Base-by-base conservation (phyloP, 2,888 invertebrate species). In the Scelioninae gen. 1 region DNA sequence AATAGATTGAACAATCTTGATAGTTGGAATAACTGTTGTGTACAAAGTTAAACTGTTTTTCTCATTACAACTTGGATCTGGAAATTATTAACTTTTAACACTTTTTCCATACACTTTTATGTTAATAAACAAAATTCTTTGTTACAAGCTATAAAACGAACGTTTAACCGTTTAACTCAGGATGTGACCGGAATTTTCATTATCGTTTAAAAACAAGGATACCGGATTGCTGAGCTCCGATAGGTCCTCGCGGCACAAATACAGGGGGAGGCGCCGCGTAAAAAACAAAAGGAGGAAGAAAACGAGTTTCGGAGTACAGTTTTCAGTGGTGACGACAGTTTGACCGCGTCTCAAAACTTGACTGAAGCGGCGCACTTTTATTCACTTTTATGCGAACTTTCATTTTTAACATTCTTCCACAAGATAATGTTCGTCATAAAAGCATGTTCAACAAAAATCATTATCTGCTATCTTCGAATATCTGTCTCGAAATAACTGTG, bases 241-340 rank as follows among this genome's bases (percentile, higher is more conserved):
- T 83, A 78, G 82, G 75, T 60, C 66, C 62, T 56, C 65, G 63
- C 68, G 72, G 72, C 68, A 32, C 69, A 62, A 80, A 72, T 55
- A 63, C 71, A 56, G 74, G 78, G 77, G 63, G 76, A 78, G 69
- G 78, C 51, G 77, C 53, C 66, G 56, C 74, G 79, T 78, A 78
- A 77, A 80, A 80, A 80, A 81, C 80, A 85, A 82, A 83, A 85
- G 83, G 66, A 82, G 68, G 85, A 75, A 80, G 83, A 76, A 82
- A 83, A 85, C 85, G 77, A 83, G 85, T 85, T 85, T 78, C 49
- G 76, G 63, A 75, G 77, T 66, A 79, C 74, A 62, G 75, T 84
- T 74, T 74, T 75, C 79, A 79, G 55, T 75, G 71, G 49, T 79
- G 77, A 83, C 79, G 79, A 74, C 76, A 23, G 79, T 66, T 77